These are phyloP conservation scores for Brachionus paranguensis DNA, from an alignment of 1,140 invertebrate genomes.

Conservation along the genomic window DNA sequence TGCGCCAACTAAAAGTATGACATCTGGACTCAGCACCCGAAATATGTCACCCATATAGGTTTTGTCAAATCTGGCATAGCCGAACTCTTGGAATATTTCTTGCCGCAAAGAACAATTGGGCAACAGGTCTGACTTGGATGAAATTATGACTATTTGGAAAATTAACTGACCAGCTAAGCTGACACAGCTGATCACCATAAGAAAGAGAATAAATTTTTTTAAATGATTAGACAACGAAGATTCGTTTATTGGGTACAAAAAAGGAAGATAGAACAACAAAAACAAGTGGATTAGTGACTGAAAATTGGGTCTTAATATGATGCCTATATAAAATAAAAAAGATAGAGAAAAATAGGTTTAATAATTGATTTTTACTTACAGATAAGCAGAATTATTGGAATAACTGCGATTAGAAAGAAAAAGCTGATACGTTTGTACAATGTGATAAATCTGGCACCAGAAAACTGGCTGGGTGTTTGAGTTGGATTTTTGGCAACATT, in stretches of 20 bases:
- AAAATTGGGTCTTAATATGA: background rate
- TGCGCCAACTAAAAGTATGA: background rate
- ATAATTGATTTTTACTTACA: background rate
- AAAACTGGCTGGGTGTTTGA: background rate
- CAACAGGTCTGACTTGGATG: background rate
- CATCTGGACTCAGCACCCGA: background rate
- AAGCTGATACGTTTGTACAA: background rate
- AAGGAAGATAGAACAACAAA: conserved; percentile 29
- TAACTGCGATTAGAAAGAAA: background rate
- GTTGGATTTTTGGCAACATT: background rate
- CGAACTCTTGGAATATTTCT: conserved; percentile 25
- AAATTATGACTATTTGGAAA: conserved; percentile 20
- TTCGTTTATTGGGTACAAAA: conserved; percentile 36
- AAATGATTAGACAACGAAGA: background rate
- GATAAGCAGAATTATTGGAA: background rate
- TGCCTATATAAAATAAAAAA: background rate
- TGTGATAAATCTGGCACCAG: background rate
- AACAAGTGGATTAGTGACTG: conserved; percentile 1
- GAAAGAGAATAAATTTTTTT: background rate
- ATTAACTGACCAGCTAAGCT: background rate
- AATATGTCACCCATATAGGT: background rate
- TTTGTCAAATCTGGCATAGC: background rate
- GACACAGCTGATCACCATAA: background rate
- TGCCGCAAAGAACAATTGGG: background rate
- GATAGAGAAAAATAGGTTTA: background rate